Evolutionary conservation across 2,888 invertebrate species (phyloP), one percentile per base, ranked within the genome.

Genomic region (Cephus rjabovi): DNA sequence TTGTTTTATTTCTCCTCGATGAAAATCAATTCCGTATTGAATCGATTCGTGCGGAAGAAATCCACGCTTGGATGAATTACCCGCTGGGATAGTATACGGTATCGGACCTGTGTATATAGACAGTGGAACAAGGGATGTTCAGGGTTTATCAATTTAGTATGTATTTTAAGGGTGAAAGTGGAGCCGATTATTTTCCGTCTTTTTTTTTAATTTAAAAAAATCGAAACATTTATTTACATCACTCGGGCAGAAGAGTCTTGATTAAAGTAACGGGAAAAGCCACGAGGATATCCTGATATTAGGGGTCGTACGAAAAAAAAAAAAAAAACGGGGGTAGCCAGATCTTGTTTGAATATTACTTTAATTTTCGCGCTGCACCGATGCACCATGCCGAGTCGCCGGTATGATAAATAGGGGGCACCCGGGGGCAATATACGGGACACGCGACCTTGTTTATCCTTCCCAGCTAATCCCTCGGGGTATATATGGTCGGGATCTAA

Each of bases 361-460:
- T 56, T 56, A 56, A 23, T 56, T 56, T 56, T 56, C 56, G 56
- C 56, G 23, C 56, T 56, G 56, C 56, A 56, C 56, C 23, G 6
- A 23, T 56, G 23, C 56, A 56, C 56, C 23, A 23, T 56, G 71
- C 33, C 71, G 71, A 34, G 71, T 31, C 71, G 71, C 31, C 71
- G 33, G 70, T 76, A 77, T 76, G 76, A 83, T 79, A 79, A 81
- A 78, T 80, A 76, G 56, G 77, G 80, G 79, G 76, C 33, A 34
- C 23, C 71, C 71, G 71, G 71, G 33, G 71, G 76, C 76, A 78
- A 83, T 80, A 77, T 82, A 80, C 79, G 79, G 74, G 85, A 80
- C 86, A 87, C 87, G 86, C 79, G 87, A 84, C 87, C 81, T 75
- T 88, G 86, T 88, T 88, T 87, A 85, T 87, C 83, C 84, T 83